phyloP scores from a whole-genome alignment of 1,140 invertebrate species.

The Ips nitidus region DNA sequence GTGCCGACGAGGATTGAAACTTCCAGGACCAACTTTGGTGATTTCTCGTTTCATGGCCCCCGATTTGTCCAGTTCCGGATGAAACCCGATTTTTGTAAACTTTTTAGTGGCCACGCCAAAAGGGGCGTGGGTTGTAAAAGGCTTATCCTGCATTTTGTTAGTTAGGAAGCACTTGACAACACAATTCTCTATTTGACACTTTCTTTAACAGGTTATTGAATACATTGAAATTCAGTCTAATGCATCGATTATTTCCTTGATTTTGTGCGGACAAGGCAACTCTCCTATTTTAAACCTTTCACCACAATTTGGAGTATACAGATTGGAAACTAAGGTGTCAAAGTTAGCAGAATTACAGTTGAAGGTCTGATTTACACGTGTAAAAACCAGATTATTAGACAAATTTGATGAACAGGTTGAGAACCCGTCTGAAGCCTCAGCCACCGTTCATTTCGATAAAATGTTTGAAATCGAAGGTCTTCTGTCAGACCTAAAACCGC shows the following conservation, averaged over 20 bases:
- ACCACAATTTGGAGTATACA: constrained; percentile 30
- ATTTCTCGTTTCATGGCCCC: constrained; percentile 37
- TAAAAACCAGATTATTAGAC: background rate
- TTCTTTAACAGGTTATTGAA: constrained; percentile 36
- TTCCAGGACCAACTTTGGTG: constrained; percentile 38
- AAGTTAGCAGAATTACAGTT: constrained; percentile 28
- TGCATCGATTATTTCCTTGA: constrained; percentile 35
- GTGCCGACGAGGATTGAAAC: constrained; percentile 35
- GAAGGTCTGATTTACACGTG: constrained; percentile 19
- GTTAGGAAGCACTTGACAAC: background rate
- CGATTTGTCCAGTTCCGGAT: constrained; percentile 40
- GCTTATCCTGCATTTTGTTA: constrained; percentile 20
- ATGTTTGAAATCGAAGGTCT: constrained; percentile 32
- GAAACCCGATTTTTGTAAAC: constrained; percentile 42
- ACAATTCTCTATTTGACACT: background rate
- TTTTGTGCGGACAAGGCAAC: constrained; percentile 33
- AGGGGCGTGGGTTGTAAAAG: constrained; percentile 29
- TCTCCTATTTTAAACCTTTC: constrained; percentile 22
- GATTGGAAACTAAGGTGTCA: constrained; percentile 22
- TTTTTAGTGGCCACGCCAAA: constrained; percentile 42
- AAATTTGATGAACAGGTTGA: constrained; percentile 26
- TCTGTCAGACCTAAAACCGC: background rate
- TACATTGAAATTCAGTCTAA: constrained; percentile 39
- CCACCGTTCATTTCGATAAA: constrained; percentile 30
- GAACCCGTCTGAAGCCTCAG: constrained; percentile 22